Conservation (phyloP, 2,113 vertebrate species). For the Diphyllodes magnificus region DNA sequence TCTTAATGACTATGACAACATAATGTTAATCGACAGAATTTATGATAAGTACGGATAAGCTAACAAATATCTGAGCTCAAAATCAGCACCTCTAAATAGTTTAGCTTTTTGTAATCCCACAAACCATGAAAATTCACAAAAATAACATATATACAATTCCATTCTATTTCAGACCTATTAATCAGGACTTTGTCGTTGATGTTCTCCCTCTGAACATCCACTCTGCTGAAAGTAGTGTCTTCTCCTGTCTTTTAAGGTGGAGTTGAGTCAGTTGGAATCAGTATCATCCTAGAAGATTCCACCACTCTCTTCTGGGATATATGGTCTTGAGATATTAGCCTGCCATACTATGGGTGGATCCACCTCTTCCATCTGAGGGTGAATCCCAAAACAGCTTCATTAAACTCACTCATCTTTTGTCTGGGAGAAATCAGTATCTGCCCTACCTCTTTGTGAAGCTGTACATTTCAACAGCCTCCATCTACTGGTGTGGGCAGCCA, state of each 20-base stretch:
- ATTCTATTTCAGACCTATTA: background rate
- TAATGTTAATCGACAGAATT: background rate
- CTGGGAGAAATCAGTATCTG: background rate
- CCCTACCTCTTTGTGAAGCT: background rate
- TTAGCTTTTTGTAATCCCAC: background rate
- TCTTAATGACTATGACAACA: background rate
- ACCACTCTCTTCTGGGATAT: fast-evolving
- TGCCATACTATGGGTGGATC: background rate
- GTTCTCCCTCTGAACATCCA: background rate
- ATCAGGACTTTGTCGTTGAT: background rate
- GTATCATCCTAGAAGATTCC: background rate
- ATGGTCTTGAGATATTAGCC: fast-evolving
- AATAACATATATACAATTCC: background rate
- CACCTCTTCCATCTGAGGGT: background rate
- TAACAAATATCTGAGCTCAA: background rate
- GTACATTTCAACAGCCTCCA: background rate
- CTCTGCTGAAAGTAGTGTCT: background rate
- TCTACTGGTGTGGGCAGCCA: background rate
- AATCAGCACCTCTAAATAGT: background rate
- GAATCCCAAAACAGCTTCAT: background rate
- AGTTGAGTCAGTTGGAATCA: background rate
- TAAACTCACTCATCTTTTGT: background rate
- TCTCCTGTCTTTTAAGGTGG: background rate
- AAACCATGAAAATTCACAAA: background rate
- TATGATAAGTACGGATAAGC: background rate